Percentiles rank a stretch among this genome's conserved stretches.
Evolutionary conservation across 1,140 invertebrate genomes (phyloP).

Genomic region (Zaprionus ghesquierei): DNA sequence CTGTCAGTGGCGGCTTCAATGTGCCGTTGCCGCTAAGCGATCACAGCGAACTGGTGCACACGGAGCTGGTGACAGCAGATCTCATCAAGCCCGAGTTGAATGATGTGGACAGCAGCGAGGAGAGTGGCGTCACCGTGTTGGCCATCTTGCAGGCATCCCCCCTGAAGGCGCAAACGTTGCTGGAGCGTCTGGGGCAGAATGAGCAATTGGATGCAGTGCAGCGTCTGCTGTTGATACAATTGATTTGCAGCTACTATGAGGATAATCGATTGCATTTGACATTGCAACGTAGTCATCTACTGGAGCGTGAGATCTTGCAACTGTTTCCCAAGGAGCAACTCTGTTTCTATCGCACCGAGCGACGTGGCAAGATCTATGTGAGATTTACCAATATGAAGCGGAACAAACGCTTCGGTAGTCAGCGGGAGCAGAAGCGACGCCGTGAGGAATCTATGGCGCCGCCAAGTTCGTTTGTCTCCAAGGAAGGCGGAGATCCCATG

Average conservation of each 20-base stretch:
- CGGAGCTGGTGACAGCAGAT: conserved; percentile 13
- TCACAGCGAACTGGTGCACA: conserved; percentile 46
- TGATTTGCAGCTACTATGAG: conserved; percentile 73
- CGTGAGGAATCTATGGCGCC: conserved; percentile 33
- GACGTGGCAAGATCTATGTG: conserved; percentile 75
- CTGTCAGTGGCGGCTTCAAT: conserved; percentile 13
- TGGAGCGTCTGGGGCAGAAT: conserved; percentile 55
- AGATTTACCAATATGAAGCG: conserved; percentile 77
- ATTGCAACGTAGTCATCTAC: conserved; percentile 63
- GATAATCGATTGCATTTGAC: conserved; percentile 70
- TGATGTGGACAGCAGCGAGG: conserved; percentile 26
- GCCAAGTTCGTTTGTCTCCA: not conserved
- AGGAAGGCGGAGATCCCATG: conserved; percentile 31
- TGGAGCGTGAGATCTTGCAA: conserved; percentile 69
- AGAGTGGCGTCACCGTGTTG: conserved; percentile 54
- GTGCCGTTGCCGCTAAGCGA: conserved; percentile 26
- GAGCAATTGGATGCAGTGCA: conserved; percentile 56
- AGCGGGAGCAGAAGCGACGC: conserved; percentile 44
- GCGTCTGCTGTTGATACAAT: conserved; percentile 59
- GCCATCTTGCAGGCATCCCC: conserved; percentile 58
- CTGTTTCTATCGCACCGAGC: conserved; percentile 70
- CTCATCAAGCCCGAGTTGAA: conserved; percentile 15
- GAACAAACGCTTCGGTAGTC: conserved; percentile 49
- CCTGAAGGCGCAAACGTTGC: conserved; percentile 39
- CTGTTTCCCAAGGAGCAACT: conserved; percentile 67